Percentiles rank a stretch among this genome's conserved stretches.
Evolutionary conservation across 2,797 vertebrate genomes (phyloP).

Genomic region (Eulemur coronatus): DNA sequence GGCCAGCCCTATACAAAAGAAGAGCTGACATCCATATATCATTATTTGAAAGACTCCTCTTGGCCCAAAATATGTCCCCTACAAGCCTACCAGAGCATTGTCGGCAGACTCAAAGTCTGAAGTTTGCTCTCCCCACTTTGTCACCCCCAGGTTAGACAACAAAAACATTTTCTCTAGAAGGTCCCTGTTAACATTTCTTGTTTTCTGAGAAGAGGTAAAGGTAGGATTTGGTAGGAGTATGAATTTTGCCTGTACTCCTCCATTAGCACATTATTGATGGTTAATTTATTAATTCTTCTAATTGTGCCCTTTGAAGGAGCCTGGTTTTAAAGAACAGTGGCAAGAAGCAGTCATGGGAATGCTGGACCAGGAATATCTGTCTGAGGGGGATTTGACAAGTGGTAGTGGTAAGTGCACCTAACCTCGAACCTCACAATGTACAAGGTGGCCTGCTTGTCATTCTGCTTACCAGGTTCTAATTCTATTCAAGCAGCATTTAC

Average conservation of each 20-base stretch:
- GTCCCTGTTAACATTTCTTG: not conserved
- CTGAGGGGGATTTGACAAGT: not conserved
- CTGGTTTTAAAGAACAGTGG: not conserved
- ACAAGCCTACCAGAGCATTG: not conserved
- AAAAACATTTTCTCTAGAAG: not conserved
- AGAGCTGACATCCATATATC: not conserved
- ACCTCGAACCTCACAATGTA: not conserved
- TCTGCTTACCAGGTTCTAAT: not conserved
- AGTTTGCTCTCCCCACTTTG: not conserved
- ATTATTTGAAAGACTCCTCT: not conserved
- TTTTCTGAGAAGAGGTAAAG: not conserved
- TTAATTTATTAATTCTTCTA: conserved; percentile 24
- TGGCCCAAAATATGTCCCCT: not conserved
- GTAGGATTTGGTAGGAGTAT: not conserved
- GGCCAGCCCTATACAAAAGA: not conserved
- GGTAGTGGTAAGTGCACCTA: not conserved
- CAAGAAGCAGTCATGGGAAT: not conserved
- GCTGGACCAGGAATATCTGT: not conserved
- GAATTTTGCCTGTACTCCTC: not conserved
- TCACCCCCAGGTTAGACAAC: not conserved
- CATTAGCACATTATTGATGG: not conserved
- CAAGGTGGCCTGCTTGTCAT: not conserved
- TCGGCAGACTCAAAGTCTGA: not conserved
- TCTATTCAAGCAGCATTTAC: conserved; percentile 28
- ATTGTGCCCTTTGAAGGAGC: conserved; percentile 30